A percentile compares a stretch with the other conserved stretches of the same genome.
phyloP scores from a whole-genome alignment of 30 jellyfish, hydroid and myxozoan genomes.

The Aurelia aurita region DNA sequence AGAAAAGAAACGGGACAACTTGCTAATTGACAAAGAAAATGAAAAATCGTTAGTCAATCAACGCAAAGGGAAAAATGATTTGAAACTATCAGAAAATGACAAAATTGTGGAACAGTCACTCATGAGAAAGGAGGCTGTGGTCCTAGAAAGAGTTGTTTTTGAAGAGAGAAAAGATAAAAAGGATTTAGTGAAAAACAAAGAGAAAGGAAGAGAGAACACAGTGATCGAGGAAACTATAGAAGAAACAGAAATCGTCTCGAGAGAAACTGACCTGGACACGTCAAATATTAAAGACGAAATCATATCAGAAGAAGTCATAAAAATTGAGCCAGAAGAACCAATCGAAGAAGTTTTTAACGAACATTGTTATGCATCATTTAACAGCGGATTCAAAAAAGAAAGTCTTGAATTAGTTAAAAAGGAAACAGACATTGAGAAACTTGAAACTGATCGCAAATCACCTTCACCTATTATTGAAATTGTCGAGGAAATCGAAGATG shows the following conservation, averaged over 20 bases:
- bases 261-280: constrained; percentile 16
- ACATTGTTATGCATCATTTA: constrained; percentile 59
- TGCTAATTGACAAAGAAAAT: background rate
- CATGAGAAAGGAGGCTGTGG: background rate
- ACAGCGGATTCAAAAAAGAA: constrained; percentile 14
- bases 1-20: background rate
- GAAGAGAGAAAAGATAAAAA: background rate
- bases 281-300: constrained; percentile 50
- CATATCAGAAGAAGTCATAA: constrained; percentile 61
- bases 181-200: background rate
- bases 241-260: constrained; percentile 6
- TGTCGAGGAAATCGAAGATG: constrained; percentile 44
- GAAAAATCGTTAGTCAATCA: background rate
- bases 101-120: background rate
- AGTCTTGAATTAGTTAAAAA: background rate
- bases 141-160: background rate
- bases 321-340: constrained; percentile 53
- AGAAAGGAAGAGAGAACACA: background rate
- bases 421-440: background rate
- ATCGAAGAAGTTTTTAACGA: constrained; percentile 59
- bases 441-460: constrained; percentile 9
- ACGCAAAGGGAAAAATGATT: background rate
- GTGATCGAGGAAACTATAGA: constrained; percentile 17
- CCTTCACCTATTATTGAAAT: constrained; percentile 19
- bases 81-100: background rate